Percentiles rank a stretch among this genome's conserved stretches.
These are phyloP conservation scores for Agrypnia vestita DNA, from an alignment of 1,140 invertebrate species.

Conservation along the genomic window DNA sequence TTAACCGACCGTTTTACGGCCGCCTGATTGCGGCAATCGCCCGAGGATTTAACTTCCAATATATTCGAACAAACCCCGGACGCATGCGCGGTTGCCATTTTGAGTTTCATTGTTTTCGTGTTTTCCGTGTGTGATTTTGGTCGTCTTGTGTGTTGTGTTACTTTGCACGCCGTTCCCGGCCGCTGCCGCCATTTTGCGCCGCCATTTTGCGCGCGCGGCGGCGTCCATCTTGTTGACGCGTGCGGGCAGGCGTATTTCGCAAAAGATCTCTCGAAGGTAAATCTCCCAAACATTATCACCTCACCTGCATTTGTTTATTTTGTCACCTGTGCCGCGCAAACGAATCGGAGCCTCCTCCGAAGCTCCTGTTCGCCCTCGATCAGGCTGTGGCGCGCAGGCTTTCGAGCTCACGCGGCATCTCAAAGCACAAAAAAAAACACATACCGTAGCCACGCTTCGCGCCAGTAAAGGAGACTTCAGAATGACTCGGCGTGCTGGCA, in stretches of 20 bases:
- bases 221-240: slow-evolving; percentile 60
- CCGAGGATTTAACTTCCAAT: too few species aligned
- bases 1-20: too few species aligned
- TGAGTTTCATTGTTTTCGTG: slow-evolving; percentile 43
- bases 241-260: slow-evolving; percentile 87
- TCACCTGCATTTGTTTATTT: slow-evolving; percentile 54
- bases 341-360: too few species aligned
- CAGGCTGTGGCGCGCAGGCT: too few species aligned
- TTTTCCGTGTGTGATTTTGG: slow-evolving; percentile 49
- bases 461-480: too few species aligned
- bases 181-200: slow-evolving; percentile 31
- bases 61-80: slow-evolving; percentile 16
- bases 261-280: slow-evolving; percentile 94
- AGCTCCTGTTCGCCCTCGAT: too few species aligned
- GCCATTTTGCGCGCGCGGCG: slow-evolving; percentile 46
- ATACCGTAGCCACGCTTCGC: too few species aligned
- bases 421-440: too few species aligned
- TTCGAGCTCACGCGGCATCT: too few species aligned
- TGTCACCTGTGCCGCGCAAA: slow-evolving; percentile 7
- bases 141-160: slow-evolving; percentile 66
- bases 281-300: slow-evolving; percentile 63
- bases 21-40: too few species aligned
- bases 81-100: background rate
- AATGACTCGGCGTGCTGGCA: too few species aligned
- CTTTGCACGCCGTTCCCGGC: slow-evolving; percentile 73